Evolutionary conservation across 2,888 invertebrate genomes (phyloP).

Genomic region (Dorcus hopei): DNA sequence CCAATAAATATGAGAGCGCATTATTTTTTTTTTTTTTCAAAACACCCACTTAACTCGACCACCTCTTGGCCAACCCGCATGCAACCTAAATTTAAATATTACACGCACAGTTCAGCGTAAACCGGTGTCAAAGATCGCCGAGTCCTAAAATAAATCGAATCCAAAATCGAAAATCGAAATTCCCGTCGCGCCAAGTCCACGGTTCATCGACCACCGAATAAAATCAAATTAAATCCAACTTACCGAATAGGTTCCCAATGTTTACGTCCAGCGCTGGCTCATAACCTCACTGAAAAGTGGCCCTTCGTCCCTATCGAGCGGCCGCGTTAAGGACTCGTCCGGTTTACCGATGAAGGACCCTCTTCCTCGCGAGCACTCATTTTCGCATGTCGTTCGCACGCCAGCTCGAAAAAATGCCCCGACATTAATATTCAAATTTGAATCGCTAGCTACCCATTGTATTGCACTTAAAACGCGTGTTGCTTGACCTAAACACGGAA

Average conservation of each 20-base stretch:
- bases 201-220: background rate
- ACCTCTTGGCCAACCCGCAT: no score
- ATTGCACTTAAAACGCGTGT: no score
- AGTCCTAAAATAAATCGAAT: no score
- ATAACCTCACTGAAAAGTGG: conserved; percentile 9
- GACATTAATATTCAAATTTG: background rate
- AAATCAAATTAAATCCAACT: background rate
- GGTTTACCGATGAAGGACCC: background rate
- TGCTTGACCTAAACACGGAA: no score
- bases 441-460: no score
- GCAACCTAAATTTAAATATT: no score
- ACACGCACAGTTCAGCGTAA: no score
- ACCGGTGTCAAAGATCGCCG: no score
- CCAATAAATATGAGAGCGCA: no score
- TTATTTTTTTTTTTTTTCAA: no score
- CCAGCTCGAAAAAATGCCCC: background rate
- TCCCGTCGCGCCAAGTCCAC: background rate
- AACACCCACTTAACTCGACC: no score
- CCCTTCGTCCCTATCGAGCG: background rate
- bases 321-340: background rate
- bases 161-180: background rate
- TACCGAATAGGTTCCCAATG: conserved; percentile 11
- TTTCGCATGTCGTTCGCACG: background rate
- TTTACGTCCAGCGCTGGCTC: conserved; percentile 7
- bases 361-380: background rate